phyloP scores from a whole-genome alignment of 2,113 vertebrate genomes.

The Campylomormyrus numenius region DNA sequence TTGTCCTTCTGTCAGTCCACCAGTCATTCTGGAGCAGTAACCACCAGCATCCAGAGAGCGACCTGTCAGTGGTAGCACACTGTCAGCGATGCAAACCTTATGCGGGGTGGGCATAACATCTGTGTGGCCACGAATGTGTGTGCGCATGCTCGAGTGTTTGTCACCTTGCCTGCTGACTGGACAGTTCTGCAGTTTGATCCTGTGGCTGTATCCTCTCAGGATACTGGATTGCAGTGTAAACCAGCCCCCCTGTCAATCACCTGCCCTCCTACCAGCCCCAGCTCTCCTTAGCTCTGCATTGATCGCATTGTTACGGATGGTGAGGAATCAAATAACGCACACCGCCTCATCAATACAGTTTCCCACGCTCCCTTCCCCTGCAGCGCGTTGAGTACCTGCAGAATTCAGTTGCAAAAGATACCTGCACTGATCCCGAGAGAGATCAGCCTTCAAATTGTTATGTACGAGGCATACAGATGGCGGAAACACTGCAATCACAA shows the following conservation, averaged over 20 bases:
- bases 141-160: not conserved
- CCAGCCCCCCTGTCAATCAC: not conserved
- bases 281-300: not conserved
- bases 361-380: not conserved
- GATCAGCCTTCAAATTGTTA: not conserved
- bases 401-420: not conserved
- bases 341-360: not conserved
- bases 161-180: not conserved
- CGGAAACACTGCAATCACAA: not conserved
- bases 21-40: not conserved
- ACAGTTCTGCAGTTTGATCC: not conserved
- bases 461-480: not conserved
- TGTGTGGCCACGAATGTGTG: not conserved
- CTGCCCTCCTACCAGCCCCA: not conserved
- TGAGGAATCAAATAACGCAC: not conserved
- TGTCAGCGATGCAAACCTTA: not conserved
- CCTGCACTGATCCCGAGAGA: not conserved
- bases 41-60: not conserved
- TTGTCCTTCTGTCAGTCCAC: not conserved
- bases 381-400: not conserved
- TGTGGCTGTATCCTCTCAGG: not conserved
- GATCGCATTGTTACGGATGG: not conserved
- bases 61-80: not conserved
- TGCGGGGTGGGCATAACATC: not conserved
- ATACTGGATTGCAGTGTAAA: not conserved